Evolutionary conservation across 2,797 vertebrate species (phyloP), one percentile per base, ranked within the genome.

Genomic region (Eulemur rubriventer): DNA sequence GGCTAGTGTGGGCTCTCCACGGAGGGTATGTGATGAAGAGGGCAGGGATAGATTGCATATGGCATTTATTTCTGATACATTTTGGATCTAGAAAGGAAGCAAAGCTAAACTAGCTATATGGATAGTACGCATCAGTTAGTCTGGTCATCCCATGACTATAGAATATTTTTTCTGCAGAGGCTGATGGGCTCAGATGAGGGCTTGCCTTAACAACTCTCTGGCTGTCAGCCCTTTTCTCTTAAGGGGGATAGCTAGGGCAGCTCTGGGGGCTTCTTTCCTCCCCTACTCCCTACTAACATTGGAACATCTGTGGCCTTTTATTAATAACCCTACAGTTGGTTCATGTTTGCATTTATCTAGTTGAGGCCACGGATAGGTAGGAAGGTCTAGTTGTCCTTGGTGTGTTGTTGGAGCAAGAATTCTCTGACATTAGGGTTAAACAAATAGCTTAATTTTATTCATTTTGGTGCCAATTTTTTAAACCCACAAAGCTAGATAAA

Each of bases 391-490:
- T 92, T 91, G 43, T 88, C 52, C 20, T 63, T 48, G 79, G 90
- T 63, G 65, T 89, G 97, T 82, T 70, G 22, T 69, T 96, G 22
- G 28, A 57, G 33, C 30, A 70, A 78, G 76, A 88, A 89, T 67
- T 88, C 50, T 95, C 50, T 86, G 82, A 87, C 38, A 84, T 41
- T 65, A 35, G 65, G 73, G 30, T 94, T 90, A 90, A 81, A 24
- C 33, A 55, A 4, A 14, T 52, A 63, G 57, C 61, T 95, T 12
- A 28, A 72, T 96, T 96, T 61, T 61, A 14, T 78, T 97, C 41
- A 92, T 57, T 82, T 96, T 81, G 24, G 24, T 94, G 85, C 20
- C 80, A 63, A 70, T 93, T 41, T 87, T 92, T 28, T 72, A 95
- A 1, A 55, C 52, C 52, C 46, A 52, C 38, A 81, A 87, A 89